Percentiles rank a stretch among this genome's conserved stretches.
Evolutionary conservation across 2,888 invertebrate genomes (phyloP).

Genomic region (Stenodema calcarata): DNA sequence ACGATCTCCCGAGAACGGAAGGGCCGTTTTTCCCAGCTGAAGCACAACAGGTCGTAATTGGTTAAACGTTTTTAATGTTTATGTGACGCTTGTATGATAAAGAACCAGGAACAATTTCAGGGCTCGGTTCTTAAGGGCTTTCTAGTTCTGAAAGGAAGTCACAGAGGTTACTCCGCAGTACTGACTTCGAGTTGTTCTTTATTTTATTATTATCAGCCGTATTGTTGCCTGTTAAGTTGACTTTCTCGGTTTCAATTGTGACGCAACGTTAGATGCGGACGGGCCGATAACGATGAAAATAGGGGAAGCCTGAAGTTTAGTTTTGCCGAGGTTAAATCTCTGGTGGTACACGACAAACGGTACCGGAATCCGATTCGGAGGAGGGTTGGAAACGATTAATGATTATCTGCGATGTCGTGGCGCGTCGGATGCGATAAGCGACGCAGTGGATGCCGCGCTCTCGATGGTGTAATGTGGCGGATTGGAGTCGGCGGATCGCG

Average conservation of each 20-base stretch:
- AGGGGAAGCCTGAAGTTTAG: background rate
- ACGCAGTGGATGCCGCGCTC: background rate
- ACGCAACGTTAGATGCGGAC: background rate
- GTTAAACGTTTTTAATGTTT: background rate
- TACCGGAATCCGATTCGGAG: background rate
- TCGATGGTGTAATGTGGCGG: no score
- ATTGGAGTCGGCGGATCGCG: no score
- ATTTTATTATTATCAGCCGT: background rate
- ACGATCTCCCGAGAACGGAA: background rate
- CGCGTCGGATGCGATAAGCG: background rate
- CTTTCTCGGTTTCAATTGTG: conserved; percentile 25
- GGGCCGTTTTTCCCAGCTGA: background rate
- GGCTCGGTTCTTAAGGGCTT: background rate
- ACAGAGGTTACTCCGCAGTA: background rate
- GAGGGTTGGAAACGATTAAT: background rate
- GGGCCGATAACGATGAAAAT: background rate
- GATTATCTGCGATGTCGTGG: background rate
- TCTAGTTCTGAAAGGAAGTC: background rate
- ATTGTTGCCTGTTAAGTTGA: background rate
- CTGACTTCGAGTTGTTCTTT: background rate
- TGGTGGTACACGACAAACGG: background rate
- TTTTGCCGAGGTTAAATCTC: background rate
- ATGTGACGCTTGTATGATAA: background rate
- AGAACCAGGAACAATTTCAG: background rate
- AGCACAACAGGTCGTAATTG: background rate